Evolutionary conservation across 2,113 vertebrate species (phyloP).

Genomic region (Columba livia): DNA sequence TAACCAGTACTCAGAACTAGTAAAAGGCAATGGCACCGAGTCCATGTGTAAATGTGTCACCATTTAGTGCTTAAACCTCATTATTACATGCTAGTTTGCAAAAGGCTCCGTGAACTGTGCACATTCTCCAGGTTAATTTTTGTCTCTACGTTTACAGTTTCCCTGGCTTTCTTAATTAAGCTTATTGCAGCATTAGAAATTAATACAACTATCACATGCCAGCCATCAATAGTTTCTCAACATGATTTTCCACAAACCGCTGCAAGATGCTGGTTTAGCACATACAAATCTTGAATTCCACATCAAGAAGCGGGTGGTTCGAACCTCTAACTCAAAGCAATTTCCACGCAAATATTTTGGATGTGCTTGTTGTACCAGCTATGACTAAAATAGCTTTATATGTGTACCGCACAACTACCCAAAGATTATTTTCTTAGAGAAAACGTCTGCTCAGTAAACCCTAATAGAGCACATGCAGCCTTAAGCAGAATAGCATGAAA

Average conservation of each 20-base stretch:
- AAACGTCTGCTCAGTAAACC: conserved; percentile 21
- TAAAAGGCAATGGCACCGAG: neutral
- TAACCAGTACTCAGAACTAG: neutral
- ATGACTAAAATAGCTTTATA: neutral
- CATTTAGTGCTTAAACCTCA: neutral
- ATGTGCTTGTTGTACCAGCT: neutral
- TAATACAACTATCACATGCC: neutral
- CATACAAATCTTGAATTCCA: neutral
- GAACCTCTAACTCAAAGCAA: neutral
- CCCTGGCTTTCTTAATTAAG: neutral
- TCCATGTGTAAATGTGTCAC: neutral
- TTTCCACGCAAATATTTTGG: neutral
- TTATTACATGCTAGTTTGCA: neutral
- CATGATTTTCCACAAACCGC: neutral
- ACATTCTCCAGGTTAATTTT: neutral
- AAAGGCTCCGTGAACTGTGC: neutral
- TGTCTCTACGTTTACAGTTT: neutral
- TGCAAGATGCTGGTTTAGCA: neutral
- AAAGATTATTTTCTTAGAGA: neutral
- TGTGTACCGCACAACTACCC: neutral
- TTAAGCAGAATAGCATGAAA: conserved; percentile 61
- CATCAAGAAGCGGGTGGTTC: neutral
- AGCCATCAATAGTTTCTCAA: neutral
- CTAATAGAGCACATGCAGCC: conserved; percentile 38
- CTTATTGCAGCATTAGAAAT: neutral